A percentile compares a stretch with the other conserved stretches of the same genome.
These are phyloP conservation scores for Hydractinia symbiolongicarpus DNA, from an alignment of 30 jellyfish, hydroid and myxozoan species.

Conservation along the genomic window DNA sequence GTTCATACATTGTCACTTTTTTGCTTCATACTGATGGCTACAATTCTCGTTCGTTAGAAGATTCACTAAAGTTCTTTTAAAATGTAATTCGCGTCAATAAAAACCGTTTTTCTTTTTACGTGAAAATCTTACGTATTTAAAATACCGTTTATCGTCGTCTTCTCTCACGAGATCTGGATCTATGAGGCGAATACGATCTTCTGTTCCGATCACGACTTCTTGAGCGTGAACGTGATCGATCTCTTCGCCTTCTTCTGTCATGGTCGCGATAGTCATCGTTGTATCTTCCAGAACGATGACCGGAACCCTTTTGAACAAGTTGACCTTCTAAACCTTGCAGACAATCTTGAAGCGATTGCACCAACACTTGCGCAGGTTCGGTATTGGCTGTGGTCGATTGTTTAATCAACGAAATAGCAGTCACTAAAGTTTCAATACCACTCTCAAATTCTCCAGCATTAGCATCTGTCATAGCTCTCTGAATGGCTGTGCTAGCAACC, in stretches of 20 bases:
- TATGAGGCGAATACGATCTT: slow-evolving; percentile 78
- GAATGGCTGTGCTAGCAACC: slow-evolving; percentile 98
- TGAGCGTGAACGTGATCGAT: slow-evolving; percentile 89
- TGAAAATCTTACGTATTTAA: too few relatives aligned
- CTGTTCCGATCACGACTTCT: slow-evolving; percentile 73
- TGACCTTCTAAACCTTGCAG: slow-evolving; percentile 98
- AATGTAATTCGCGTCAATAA: too few relatives aligned
- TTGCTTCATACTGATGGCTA: too few relatives aligned
- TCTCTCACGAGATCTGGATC: slow-evolving; percentile 88
- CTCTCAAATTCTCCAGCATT: slow-evolving; percentile 95
- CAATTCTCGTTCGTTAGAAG: too few relatives aligned
- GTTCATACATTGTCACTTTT: too few relatives aligned
- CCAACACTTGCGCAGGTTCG: slow-evolving; percentile 88
- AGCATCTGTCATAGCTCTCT: slow-evolving; percentile 99
- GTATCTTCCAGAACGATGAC: slow-evolving; percentile 39
- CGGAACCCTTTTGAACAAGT: slow-evolving; percentile 73
- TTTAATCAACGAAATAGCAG: slow-evolving; percentile 90
- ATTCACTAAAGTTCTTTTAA: too few relatives aligned
- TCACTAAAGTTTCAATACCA: slow-evolving; percentile 94
- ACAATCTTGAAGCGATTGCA: slow-evolving; percentile 94
- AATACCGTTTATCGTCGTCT: slow-evolving; percentile 48
- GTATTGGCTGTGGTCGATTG: slow-evolving; percentile 93
- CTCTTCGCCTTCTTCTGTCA: slow-evolving; percentile 75
- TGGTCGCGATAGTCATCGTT: slow-evolving; percentile 53
- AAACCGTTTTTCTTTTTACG: too few relatives aligned